These are phyloP conservation scores for Echinops telfairi DNA, from an alignment of 2,113 vertebrate species.

Conservation along the genomic window DNA sequence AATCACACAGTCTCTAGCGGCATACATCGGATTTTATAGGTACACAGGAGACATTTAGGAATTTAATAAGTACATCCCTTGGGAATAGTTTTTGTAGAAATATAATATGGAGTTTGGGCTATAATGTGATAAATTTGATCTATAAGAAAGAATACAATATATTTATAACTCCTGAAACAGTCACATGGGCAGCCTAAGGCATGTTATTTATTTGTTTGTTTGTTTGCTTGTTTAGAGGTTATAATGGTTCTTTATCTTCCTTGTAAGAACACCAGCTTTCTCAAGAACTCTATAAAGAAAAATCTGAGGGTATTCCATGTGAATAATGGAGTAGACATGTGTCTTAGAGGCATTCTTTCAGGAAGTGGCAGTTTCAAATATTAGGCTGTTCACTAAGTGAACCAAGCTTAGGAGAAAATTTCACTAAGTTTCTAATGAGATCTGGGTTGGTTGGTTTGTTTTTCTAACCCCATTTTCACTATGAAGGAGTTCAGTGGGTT, in stretches of 20 bases:
- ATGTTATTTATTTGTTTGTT: no score
- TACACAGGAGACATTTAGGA: neutral
- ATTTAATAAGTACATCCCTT: neutral
- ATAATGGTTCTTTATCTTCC: neutral
- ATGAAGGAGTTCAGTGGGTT: no score
- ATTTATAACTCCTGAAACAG: neutral
- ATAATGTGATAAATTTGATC: neutral
- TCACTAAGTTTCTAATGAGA: no score
- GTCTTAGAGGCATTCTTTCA: neutral
- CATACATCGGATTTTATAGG: slow-evolving; percentile 10
- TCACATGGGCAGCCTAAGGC: neutral
- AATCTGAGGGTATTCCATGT: neutral
- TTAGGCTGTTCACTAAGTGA: neutral
- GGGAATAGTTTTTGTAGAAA: neutral
- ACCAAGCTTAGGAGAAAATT: neutral
- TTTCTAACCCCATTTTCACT: no score
- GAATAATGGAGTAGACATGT: neutral
- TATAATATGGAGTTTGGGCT: neutral
- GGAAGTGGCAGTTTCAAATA: neutral
- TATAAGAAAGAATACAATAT: neutral
- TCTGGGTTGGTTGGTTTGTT: no score
- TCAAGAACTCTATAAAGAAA: neutral
- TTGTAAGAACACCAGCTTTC: neutral
- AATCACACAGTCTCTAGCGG: slow-evolving; percentile 1
- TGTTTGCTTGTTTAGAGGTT: no score